Evolutionary conservation across 2,888 invertebrate genomes (phyloP).

Genomic region (Tipula lateralis): DNA sequence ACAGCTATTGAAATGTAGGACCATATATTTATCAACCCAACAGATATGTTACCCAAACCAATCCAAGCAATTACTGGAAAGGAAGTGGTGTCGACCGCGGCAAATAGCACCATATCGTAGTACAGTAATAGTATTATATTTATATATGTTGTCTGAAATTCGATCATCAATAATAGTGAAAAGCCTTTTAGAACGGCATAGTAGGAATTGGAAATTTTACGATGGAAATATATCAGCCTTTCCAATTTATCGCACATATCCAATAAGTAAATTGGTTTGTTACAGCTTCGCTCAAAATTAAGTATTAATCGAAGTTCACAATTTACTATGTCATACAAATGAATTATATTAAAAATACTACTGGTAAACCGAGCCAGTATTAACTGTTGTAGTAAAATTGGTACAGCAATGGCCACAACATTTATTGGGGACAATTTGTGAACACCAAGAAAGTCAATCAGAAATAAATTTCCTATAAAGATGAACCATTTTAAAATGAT

Average conservation of each 20-base stretch:
- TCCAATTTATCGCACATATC: not conserved
- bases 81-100: not conserved
- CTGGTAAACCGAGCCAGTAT: not conserved
- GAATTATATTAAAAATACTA: not conserved
- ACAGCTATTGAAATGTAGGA: not conserved
- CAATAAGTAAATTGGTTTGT: not conserved
- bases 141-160: not conserved
- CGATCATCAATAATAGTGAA: not conserved
- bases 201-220: not conserved
- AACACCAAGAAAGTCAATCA: not conserved
- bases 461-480: not conserved
- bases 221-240: not conserved
- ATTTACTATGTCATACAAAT: not conserved
- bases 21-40: not conserved
- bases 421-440: not conserved
- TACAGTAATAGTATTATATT: not conserved
- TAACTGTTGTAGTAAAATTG: not conserved
- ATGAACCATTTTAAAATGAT: not conserved
- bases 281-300: not conserved
- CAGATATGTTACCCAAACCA: not conserved
- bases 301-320: not conserved
- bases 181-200: not conserved
- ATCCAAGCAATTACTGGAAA: not conserved
- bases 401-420: not conserved
- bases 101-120: not conserved